Conservation (phyloP, 2,113 vertebrate species). For the Phaethornis superciliosus region DNA sequence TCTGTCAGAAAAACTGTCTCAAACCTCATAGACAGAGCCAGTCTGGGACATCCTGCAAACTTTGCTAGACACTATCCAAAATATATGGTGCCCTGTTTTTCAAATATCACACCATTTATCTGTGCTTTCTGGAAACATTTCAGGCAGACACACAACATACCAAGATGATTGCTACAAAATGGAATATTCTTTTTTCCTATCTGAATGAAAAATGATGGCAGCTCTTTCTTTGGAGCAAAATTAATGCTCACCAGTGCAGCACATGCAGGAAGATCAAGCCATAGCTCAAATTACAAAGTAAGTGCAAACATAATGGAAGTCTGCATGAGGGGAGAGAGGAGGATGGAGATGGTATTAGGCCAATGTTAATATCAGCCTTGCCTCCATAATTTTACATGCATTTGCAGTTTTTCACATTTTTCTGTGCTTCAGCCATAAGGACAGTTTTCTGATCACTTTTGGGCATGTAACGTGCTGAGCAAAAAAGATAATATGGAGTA, state of each 20-base stretch:
- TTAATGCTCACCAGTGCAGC: neutral
- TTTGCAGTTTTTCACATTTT: neutral
- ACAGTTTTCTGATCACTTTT: neutral
- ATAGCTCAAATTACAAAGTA: constrained; percentile 32
- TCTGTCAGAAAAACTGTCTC: constrained; percentile 31
- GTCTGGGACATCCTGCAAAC: constrained; percentile 30
- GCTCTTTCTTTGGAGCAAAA: constrained; percentile 24
- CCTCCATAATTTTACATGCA: neutral
- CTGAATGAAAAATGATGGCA: constrained; percentile 49
- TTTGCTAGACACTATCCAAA: constrained; percentile 51
- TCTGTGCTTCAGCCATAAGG: neutral
- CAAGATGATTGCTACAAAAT: constrained; percentile 28
- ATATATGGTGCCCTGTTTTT: constrained; percentile 60
- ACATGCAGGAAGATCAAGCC: neutral
- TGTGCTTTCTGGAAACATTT: constrained; percentile 53
- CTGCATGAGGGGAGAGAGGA: neutral
- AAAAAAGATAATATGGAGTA: neutral
- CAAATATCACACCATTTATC: constrained; percentile 62
- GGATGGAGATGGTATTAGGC: neutral
- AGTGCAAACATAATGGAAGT: neutral
- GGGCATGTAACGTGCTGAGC: neutral
- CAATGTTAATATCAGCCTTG: neutral
- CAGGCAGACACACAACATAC: constrained; percentile 31
- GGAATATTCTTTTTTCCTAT: constrained; percentile 34
- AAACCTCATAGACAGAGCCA: constrained; percentile 46